A percentile compares a stretch with the other conserved stretches of the same genome.
phyloP scores from a whole-genome alignment of 2,113 vertebrate species.

The Heptranchias perlo region DNA sequence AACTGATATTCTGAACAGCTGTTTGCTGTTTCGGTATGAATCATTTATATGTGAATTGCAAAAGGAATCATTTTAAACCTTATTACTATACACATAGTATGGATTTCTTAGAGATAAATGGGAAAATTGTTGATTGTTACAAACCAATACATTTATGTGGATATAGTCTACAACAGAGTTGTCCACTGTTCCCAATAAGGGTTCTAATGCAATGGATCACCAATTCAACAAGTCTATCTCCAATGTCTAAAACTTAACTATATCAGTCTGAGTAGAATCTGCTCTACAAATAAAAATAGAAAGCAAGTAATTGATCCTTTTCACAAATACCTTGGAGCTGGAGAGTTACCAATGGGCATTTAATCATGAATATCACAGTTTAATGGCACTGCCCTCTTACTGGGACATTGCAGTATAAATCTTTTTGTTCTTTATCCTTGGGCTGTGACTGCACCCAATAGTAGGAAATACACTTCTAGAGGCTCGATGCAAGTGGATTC shows the following conservation, averaged over 20 bases:
- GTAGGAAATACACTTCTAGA: neutral
- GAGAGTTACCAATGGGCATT: neutral
- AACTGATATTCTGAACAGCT: neutral
- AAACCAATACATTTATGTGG: neutral
- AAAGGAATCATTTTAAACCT: neutral
- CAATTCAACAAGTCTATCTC: neutral
- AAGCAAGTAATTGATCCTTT: neutral
- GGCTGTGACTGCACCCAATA: neutral
- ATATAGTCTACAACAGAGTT: neutral
- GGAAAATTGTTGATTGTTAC: neutral
- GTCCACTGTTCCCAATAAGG: neutral
- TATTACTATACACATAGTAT: neutral
- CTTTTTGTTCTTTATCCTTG: neutral
- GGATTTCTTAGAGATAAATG: neutral
- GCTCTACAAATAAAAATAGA: neutral
- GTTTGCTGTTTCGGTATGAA: neutral
- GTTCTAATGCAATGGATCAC: neutral
- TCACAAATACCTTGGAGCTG: neutral
- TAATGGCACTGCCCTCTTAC: neutral
- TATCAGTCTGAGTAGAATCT: neutral
- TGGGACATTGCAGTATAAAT: constrained; percentile 6
- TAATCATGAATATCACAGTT: neutral
- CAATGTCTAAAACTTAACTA: neutral
- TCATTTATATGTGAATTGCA: neutral
- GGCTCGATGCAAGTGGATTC: neutral